Evolutionary conservation across 1,140 invertebrate genomes (phyloP), one percentile per base, ranked within the genome.

Genomic region (Euura saliciscinereae): DNA sequence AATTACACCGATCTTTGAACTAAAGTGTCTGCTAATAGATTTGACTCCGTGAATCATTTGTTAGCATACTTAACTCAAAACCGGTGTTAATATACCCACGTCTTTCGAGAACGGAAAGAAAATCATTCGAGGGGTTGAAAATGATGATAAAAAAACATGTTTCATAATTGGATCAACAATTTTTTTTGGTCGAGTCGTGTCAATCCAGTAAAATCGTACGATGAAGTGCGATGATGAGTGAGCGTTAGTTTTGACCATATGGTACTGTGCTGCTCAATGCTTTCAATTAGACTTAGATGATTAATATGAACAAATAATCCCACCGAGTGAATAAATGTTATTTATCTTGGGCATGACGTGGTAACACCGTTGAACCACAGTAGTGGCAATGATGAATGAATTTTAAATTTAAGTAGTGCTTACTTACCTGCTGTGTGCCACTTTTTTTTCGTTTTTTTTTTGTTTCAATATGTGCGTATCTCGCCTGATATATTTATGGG

Each of bases 1-100:
- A 78, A 79, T 81, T 78, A 78, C 75, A 71, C 28, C 67, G 71
- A 81, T 78, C 74, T 74, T 78, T 76, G 77, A 78, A 77, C 76
- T 80, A 79, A 81, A 81, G 76, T 77, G 77, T 77, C 77, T 77
- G 77, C 74, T 80, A 78, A 77, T 78, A 77, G 73, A 76, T 76
- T 70, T 59, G 66, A 43, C 73, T 44, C 28, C 10, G 46, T 68
- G 69, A 75, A 75, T 69, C 67, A 70, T 75, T 75, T 75, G 44
- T 71, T 68, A 74, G 71, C 51, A 59, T 71, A 68, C 71, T 74
- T 69, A 71, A 74, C 67, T 28, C 28, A 28, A 28, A 1, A 28
- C 28, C 28, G 28, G 28, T 28, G 28, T 28, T 28, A 28, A 28
- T 28, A 28, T 28, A 28, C 28, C 0, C 28, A 1, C 28, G 28